Conservation (phyloP, 1,140 invertebrate genomes). For the Nephotettix cincticeps region DNA sequence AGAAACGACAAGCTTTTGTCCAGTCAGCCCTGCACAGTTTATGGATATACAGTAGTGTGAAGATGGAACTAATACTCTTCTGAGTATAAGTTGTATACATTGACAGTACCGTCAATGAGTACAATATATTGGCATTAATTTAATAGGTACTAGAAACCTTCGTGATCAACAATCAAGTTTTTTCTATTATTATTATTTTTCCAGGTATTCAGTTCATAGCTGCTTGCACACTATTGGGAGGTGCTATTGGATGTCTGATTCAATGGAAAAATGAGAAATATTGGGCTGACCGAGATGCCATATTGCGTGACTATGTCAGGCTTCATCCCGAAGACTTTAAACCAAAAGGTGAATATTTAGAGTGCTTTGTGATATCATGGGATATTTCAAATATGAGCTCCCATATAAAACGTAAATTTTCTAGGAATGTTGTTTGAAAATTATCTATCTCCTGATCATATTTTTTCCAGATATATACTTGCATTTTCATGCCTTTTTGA, state of each 20-base stretch:
- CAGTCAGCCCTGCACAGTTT: no score
- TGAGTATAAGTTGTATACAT: no score
- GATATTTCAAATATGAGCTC: background rate
- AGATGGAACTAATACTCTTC: no score
- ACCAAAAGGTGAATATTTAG: conserved; percentile 51
- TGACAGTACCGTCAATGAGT: no score
- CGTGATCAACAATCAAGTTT: background rate
- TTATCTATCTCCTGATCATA: background rate
- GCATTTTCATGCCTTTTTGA: background rate
- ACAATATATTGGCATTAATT: no score
- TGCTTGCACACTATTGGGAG: background rate
- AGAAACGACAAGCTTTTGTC: no score
- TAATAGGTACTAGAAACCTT: no score
- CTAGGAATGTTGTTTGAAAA: background rate
- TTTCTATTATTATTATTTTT: background rate
- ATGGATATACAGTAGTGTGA: no score
- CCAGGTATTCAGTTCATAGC: background rate
- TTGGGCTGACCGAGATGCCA: conserved; percentile 61
- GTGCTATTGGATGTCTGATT: background rate
- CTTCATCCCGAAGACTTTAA: conserved; percentile 70
- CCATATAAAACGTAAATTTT: background rate
- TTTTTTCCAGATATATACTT: background rate
- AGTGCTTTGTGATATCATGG: background rate
- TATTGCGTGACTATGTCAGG: conserved; percentile 65
- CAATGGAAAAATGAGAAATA: conserved; percentile 40